These are phyloP conservation scores for Microcebus griseorufus DNA, from an alignment of 2,113 vertebrate species.

Conservation along the genomic window DNA sequence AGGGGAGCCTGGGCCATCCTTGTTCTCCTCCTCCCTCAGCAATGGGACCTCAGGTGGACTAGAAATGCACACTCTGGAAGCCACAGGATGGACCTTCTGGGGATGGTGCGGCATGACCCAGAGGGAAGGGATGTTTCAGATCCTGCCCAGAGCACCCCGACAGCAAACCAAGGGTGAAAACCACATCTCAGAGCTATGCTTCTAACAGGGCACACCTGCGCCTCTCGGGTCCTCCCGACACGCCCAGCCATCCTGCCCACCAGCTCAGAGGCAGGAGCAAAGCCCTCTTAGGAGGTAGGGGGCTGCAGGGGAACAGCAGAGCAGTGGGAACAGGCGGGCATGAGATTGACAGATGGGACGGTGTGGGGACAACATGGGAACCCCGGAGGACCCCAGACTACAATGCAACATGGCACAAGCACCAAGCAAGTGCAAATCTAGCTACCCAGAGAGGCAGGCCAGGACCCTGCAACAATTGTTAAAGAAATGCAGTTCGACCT, in stretches of 20 bases:
- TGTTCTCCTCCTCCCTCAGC: background rate
- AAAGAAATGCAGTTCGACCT: constrained; percentile 54
- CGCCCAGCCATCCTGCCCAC: background rate
- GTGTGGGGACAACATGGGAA: background rate
- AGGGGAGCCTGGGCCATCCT: background rate
- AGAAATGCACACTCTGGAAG: background rate
- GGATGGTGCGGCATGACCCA: background rate
- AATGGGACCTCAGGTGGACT: background rate
- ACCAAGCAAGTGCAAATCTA: background rate
- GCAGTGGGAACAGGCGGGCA: too few relatives aligned
- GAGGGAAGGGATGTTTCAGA: background rate
- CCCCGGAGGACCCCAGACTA: background rate
- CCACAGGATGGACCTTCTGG: background rate
- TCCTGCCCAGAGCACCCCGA: background rate
- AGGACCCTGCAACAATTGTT: background rate
- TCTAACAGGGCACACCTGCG: background rate
- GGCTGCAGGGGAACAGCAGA: background rate
- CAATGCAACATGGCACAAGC: background rate
- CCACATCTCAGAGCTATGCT: background rate
- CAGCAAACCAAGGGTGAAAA: background rate
- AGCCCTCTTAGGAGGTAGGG: background rate
- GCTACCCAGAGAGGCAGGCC: background rate
- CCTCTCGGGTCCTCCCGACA: background rate
- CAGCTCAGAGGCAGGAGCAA: background rate
- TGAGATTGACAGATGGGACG: background rate